Percentiles rank a stretch among this genome's conserved stretches.
Conservation (phyloP, 23 tunicate genomes). For the Halocynthia roretzi region DNA sequence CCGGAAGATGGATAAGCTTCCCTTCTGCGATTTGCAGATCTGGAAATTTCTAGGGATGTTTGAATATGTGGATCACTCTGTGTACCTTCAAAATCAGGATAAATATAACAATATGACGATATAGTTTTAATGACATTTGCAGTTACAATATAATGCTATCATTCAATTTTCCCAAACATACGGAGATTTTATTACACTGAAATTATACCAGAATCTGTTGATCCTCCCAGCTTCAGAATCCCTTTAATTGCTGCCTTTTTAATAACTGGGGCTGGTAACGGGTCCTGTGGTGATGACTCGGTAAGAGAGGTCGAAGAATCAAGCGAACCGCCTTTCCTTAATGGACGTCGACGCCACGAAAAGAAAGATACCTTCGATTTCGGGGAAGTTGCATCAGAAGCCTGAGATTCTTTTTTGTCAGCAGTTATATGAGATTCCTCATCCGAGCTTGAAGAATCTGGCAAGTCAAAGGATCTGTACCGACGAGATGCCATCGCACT, state of each 20-base stretch:
- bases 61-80: constrained; percentile 10
- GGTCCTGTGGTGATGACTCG: neutral
- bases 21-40: neutral
- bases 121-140: neutral
- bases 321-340: constrained; percentile 1
- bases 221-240: neutral
- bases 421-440: neutral
- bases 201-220: neutral
- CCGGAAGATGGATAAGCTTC: neutral
- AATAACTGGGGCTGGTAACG: neutral
- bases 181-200: neutral
- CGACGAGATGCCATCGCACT: neutral
- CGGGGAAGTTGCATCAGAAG: neutral
- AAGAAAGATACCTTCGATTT: constrained; percentile 7
- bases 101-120: too few relatives aligned
- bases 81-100: neutral
- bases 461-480: neutral
- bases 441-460: constrained; percentile 5
- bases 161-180: neutral
- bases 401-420: neutral
- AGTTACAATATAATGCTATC: neutral
- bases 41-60: neutral
- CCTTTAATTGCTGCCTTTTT: constrained; percentile 5
- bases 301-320: neutral
- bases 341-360: neutral